phyloP scores from a whole-genome alignment of 2,113 vertebrate genomes.

The Poicephalus gulielmi region DNA sequence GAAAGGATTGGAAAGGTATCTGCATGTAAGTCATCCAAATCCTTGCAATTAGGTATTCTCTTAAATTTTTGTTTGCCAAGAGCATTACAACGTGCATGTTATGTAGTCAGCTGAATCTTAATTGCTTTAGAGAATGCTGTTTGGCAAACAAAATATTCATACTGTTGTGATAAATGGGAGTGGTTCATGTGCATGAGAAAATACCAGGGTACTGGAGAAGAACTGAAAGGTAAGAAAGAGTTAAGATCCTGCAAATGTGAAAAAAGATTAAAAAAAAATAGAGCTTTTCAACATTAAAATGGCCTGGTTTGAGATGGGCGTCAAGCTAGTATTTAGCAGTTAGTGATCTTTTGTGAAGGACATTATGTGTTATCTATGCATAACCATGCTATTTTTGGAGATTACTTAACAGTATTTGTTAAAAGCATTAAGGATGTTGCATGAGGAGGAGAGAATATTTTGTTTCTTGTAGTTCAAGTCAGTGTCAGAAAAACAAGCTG shows the following conservation, averaged over 20 bases:
- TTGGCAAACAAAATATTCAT: background rate
- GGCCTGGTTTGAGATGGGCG: background rate
- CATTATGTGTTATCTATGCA: background rate
- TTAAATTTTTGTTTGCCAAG: conserved; percentile 4
- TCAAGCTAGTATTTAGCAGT: background rate
- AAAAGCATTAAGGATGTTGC: background rate
- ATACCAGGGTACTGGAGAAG: background rate
- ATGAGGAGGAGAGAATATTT: background rate
- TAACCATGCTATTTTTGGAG: background rate
- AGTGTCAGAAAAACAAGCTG: background rate
- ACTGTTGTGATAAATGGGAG: background rate
- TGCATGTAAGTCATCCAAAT: background rate
- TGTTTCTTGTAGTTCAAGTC: background rate
- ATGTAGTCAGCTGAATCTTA: background rate
- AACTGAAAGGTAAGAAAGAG: background rate
- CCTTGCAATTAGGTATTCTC: background rate
- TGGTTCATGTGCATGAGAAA: background rate
- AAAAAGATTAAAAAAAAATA: fast-evolving
- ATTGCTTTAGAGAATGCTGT: background rate
- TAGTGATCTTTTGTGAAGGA: background rate
- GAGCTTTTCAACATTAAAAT: background rate
- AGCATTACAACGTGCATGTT: background rate
- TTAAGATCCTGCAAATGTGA: background rate
- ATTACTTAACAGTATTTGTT: background rate
- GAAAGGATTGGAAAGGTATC: background rate